Percentiles rank a stretch among this genome's conserved stretches.
These are phyloP conservation scores for Sphaerophoria taeniata DNA, from an alignment of 2,888 invertebrate species.

Conservation along the genomic window DNA sequence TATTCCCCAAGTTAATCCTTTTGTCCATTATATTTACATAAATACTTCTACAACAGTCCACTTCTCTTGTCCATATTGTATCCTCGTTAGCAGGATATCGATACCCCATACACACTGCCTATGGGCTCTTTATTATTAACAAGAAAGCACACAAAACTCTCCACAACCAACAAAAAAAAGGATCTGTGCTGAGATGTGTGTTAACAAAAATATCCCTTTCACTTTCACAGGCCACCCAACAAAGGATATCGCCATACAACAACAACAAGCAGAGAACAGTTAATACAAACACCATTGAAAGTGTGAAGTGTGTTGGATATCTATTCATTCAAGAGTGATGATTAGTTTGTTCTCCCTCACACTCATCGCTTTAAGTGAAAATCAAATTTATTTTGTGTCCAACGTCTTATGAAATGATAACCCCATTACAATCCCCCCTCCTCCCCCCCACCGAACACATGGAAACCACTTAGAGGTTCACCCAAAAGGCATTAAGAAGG, in stretches of 20 bases:
- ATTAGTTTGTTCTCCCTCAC: slow-evolving; percentile 58
- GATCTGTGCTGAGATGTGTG: background rate
- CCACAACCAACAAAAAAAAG: background rate
- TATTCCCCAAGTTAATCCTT: too few species aligned
- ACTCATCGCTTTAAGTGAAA: slow-evolving; percentile 52
- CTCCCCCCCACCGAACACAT: slow-evolving; percentile 6
- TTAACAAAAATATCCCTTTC: slow-evolving; percentile 20
- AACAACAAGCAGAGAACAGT: background rate
- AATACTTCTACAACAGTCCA: slow-evolving; percentile 17
- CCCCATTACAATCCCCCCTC: background rate
- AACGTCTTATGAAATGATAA: slow-evolving; percentile 53
- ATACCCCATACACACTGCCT: slow-evolving; percentile 15
- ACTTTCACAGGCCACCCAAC: background rate
- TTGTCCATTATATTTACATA: background rate
- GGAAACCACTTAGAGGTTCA: slow-evolving; percentile 55
- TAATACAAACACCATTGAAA: slow-evolving; percentile 23
- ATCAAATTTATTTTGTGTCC: slow-evolving; percentile 68
- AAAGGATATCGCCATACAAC: slow-evolving; percentile 20
- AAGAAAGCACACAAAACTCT: slow-evolving; percentile 14
- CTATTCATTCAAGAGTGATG: slow-evolving; percentile 53
- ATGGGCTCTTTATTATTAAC: slow-evolving; percentile 35
- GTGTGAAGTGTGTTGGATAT: slow-evolving; percentile 22
- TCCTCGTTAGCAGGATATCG: slow-evolving; percentile 59
- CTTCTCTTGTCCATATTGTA: slow-evolving; percentile 32
- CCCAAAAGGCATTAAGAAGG: slow-evolving; percentile 51